Evolutionary conservation across 2,113 vertebrate genomes (phyloP), one percentile per base, ranked within the genome.

Genomic region (Myiopsitta monachus): DNA sequence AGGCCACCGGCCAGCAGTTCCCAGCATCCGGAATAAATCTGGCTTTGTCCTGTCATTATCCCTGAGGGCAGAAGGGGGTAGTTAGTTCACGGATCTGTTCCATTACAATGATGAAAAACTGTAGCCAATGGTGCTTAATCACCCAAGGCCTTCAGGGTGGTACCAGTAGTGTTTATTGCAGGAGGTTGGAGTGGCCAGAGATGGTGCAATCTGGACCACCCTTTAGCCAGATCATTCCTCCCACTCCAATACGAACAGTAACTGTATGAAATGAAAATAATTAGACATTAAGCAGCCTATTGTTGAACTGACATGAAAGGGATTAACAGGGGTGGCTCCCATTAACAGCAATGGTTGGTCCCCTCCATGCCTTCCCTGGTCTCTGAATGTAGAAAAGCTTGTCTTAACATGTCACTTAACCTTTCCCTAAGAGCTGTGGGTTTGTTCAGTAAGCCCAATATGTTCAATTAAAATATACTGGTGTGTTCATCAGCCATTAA

Each of bases 391-490:
- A 72, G 91, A 95, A 94, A 67, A 88, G 38, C 68, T 95, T 83
- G 75, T 85, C 94, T 79, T 91, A 93, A 84, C 52, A 75, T 91
- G 92, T 95, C 92, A 74, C 69, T 95, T 80, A 92, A n/a, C n/a
- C n/a, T n/a, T n/a, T n/a, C n/a, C n/a, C n/a, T 90, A 97, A 94
- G 92, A 80, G 67, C 66, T 82, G 66, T 75, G 67, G 75, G 75
- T 97, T 95, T 95, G 86, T 95, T 98, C 96, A 77, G 87, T 1
- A 0, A 83, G 77, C 61, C 97, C 76, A 24, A 63, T 93, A 93
- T 93, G 93, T 96, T 96, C 84, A 91, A 95, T 96, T 95, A 94
- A 95, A 95, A 95, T 63, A 92, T 47, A 92, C 83, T 87, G 90
- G 62, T 24, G 5, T 95, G 92, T 87, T 95, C 93, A 90, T 92